Conservation (phyloP, 1,140 invertebrate genomes). For the Drosophila obscura region DNA sequence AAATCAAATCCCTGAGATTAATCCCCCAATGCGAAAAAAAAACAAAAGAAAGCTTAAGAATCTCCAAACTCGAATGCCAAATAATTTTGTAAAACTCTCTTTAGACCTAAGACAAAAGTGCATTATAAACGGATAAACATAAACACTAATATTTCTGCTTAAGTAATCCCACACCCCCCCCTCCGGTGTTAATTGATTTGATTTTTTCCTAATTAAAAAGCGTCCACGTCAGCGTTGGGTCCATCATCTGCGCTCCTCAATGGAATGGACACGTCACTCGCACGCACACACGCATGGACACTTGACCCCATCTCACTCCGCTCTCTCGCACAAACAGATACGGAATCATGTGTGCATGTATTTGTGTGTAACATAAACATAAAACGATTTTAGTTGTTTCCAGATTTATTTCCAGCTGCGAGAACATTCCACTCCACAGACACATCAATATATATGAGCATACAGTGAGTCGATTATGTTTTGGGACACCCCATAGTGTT, state of each 20-base stretch:
- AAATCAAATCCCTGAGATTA: slow-evolving; percentile 28
- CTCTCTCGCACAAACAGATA: slow-evolving; percentile 22
- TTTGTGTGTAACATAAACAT: slow-evolving; percentile 74
- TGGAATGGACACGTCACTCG: slow-evolving; percentile 64
- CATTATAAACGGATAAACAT: slow-evolving; percentile 47
- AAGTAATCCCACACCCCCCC: slow-evolving; percentile 3
- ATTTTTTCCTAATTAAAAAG: slow-evolving; percentile 53
- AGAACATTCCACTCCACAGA: slow-evolving; percentile 65
- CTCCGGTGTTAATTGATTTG: slow-evolving; percentile 44
- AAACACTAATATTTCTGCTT: slow-evolving; percentile 24
- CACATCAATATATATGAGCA: neutral
- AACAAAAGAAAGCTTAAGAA: slow-evolving; percentile 7
- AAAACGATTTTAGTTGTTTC: slow-evolving; percentile 71
- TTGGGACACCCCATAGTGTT: too few species aligned
- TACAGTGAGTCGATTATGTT: neutral
- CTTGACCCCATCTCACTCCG: slow-evolving; percentile 33
- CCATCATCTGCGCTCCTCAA: slow-evolving; percentile 39
- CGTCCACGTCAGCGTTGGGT: slow-evolving; percentile 68
- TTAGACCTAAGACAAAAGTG: slow-evolving; percentile 47
- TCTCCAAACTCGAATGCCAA: slow-evolving; percentile 65
- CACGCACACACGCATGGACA: slow-evolving; percentile 22
- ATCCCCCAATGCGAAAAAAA: neutral
- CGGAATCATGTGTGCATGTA: slow-evolving; percentile 18
- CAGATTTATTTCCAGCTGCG: slow-evolving; percentile 76
- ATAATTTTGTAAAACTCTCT: slow-evolving; percentile 60